Conservation (phyloP, 2,113 vertebrate genomes). For the Marmota flaviventris region DNA sequence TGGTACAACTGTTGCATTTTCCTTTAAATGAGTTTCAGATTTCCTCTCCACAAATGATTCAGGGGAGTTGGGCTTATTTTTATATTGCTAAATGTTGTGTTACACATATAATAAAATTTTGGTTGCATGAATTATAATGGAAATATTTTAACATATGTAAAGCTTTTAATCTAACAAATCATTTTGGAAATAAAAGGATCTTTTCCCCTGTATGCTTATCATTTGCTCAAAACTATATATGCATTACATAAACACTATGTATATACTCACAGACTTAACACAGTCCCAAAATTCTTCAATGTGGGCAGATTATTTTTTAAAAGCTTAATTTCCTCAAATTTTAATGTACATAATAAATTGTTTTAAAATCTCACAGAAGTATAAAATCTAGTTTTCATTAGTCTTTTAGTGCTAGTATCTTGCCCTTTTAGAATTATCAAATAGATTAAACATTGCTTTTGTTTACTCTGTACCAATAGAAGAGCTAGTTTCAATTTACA, state of each 20-base stretch:
- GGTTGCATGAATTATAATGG: conserved; percentile 51
- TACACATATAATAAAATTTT: conserved; percentile 61
- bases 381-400: not conserved
- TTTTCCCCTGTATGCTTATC: conserved; percentile 42
- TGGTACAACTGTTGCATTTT: not conserved
- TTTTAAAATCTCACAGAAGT: not conserved
- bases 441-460: not conserved
- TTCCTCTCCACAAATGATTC: conserved; percentile 43
- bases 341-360: not conserved
- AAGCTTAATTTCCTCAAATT: not conserved
- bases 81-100: conserved; percentile 28
- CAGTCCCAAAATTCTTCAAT: not conserved
- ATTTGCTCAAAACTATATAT: conserved; percentile 59
- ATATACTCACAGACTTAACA: not conserved
- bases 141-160: conserved; percentile 71
- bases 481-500: not conserved
- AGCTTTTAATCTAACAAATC: conserved; percentile 73
- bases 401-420: not conserved
- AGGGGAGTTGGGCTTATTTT: conserved; percentile 54
- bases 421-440: conserved; percentile 7
- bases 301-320: not conserved
- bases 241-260: conserved; percentile 33
- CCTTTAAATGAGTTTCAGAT: conserved; percentile 39
- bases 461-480: not conserved
- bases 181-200: conserved; percentile 65